Base-by-base conservation (phyloP, 2,888 invertebrate genomes). In the Magallana nippona region DNA sequence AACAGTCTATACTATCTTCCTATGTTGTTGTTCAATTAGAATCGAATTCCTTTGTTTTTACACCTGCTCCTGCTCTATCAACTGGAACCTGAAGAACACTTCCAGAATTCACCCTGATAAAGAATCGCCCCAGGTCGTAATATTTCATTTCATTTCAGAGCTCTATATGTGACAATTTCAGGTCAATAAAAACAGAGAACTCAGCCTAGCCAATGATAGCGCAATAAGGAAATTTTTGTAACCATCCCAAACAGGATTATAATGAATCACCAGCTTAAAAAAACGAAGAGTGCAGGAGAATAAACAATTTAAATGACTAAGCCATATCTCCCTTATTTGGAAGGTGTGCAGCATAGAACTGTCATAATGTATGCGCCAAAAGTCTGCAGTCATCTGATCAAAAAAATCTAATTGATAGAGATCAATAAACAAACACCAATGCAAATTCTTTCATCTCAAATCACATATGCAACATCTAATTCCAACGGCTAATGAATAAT, bases 351-450 rank as follows among this genome's bases (percentile, higher is more conserved):
- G 17, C 2, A 60, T 27, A 3, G 32, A 71, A 15, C 27, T 71
- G 71, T 63, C 22, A 60, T n/a, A n/a, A 17, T 17, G 2, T n/a
- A 60, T 60, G 60, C 60, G n/a, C 60, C 60, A n/a, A 15, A n/a
- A n/a, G 60, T 44, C 8, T 44, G 44, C 63, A 63, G 22, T 63
- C 71, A 1, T 3, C 27, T 71, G 71, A 71, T 22, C 5, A 44
- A 71, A 22, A 60, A 71, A 13, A 71, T 71, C 27, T 71, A 15
- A 27, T 71, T 71, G 22, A 71, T 11, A 13, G 71, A 32, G 27
- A 71, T 71, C 71, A 71, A 71, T 71, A 71, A 71, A 71, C 32
- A 71, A 71, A 71, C 27, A 71, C 27, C 22, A 32, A 71, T 71
- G 32, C 71, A 71, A 22, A 71, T 71, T 71, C 71, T 60, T 60